Evolutionary conservation across 2,888 invertebrate genomes (phyloP), one percentile per base, ranked within the genome.

Genomic region (Drosophila meridiana): DNA sequence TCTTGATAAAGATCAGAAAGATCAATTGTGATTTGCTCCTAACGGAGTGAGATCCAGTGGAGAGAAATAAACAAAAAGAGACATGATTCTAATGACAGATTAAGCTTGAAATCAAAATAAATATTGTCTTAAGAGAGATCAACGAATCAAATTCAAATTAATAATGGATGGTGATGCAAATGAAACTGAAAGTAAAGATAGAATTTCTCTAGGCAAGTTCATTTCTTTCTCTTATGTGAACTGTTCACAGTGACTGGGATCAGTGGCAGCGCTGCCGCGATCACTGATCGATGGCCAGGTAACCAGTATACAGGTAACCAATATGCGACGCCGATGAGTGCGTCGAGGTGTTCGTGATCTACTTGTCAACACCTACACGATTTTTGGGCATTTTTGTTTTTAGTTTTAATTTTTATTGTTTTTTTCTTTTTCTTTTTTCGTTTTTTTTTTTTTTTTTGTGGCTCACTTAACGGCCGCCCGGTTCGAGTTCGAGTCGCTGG

Each of bases 341-440:
- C 43, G 69, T 36, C 48, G 60, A 63, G 57, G 56, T 72, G 88
- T 73, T 89, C 89, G 84, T 85, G 87, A 85, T 87, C 89, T 79
- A 85, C 84, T 85, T 85, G 84, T 85, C 89, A 87, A 89, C 87
- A 89, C 79, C 84, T 83, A 79, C 84, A 82, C 89, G 89, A 66
- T 55, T 74, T 80, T 89, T 62, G 68, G 55, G 47, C 38, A n/a
- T 55, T 56, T 47, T 66, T 61, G 48, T n/a, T 32, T 50, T 30
- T 0, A 30, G 32, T 43, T 63, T 60, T 2, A 3, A 8, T 11
- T 11, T 5, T 45, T 45, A 14, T 14, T 13, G n/a, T 28, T 14
- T 4, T 38, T 53, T 8, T 28, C 7, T 53, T 36, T n/a, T 47
- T 63, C 14, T 14, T 13, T 32, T 28, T 14, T 4, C 20, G 20